phyloP scores from a whole-genome alignment of 2,888 invertebrate species.

The Hesperia comma region DNA sequence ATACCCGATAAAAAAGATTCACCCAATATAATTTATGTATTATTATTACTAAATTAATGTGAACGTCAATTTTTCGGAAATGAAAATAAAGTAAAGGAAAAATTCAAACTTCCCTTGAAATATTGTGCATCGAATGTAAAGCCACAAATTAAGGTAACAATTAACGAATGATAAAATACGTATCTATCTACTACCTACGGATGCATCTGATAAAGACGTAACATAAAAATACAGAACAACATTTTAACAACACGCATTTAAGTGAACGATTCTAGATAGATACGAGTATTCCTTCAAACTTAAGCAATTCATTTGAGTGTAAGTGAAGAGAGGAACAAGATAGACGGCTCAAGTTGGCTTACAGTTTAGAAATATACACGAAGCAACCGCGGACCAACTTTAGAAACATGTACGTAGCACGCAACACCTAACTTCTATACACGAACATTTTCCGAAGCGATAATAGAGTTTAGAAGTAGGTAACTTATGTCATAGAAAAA shows the following conservation, averaged over 20 bases:
- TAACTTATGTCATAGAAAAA: neutral
- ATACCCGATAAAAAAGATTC: too few species aligned
- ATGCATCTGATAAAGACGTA: neutral
- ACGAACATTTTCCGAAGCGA: slow-evolving; percentile 16
- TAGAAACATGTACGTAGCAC: slow-evolving; percentile 33
- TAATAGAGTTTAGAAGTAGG: slow-evolving; percentile 17
- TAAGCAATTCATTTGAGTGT: slow-evolving; percentile 33
- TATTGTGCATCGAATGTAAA: too few species aligned
- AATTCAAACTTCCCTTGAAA: too few species aligned
- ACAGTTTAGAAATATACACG: slow-evolving; percentile 35
- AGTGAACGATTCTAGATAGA: slow-evolving; percentile 9
- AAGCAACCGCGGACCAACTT: slow-evolving; percentile 25
- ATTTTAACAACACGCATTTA: slow-evolving; percentile 10
- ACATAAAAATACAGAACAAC: neutral
- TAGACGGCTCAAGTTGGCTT: slow-evolving; percentile 34
- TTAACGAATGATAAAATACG: too few species aligned
- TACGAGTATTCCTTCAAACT: slow-evolving; percentile 28
- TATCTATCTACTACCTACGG: too few species aligned
- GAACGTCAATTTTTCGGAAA: too few species aligned
- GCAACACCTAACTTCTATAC: slow-evolving; percentile 28
- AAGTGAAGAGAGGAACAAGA: slow-evolving; percentile 33
- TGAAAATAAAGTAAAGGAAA: too few species aligned
- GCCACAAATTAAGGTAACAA: too few species aligned
- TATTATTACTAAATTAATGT: too few species aligned
- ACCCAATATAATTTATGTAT: too few species aligned